These are phyloP conservation scores for Drosophila mulleri DNA, from an alignment of 2,888 invertebrate genomes.

Conservation along the genomic window DNA sequence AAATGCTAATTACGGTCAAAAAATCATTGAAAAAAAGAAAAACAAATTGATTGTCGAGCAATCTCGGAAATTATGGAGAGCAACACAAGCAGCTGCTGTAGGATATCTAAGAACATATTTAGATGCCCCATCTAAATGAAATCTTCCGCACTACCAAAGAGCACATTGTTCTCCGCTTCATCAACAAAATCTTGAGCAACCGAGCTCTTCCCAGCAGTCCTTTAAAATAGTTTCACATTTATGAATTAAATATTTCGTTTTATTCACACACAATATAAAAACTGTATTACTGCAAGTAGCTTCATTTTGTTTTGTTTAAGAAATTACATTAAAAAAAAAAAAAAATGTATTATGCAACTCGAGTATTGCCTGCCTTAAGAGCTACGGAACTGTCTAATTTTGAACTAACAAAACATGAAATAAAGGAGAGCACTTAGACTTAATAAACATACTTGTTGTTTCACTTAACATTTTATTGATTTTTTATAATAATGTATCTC, in stretches of 20 bases:
- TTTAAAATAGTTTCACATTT: neutral
- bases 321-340: slow-evolving; percentile 7
- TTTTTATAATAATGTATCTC: slow-evolving; percentile 14
- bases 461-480: neutral
- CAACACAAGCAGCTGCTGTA: no score
- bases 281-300: neutral
- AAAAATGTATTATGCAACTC: neutral
- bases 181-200: neutral
- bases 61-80: no score
- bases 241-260: slow-evolving; percentile 28
- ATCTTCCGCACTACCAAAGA: neutral
- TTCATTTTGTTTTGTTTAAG: slow-evolving; percentile 1
- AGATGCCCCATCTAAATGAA: no score
- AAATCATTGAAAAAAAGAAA: no score
- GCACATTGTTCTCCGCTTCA: neutral
- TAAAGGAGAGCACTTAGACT: neutral
- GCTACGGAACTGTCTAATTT: neutral
- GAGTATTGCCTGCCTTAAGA: neutral
- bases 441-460: slow-evolving; percentile 5
- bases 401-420: neutral
- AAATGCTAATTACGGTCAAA: no score
- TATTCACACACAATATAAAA: slow-evolving; percentile 15
- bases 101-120: no score
- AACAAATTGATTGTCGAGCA: no score
- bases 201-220: neutral